Conservation (phyloP, 1,140 invertebrate species). For the Metopolophium dirhodum region DNA sequence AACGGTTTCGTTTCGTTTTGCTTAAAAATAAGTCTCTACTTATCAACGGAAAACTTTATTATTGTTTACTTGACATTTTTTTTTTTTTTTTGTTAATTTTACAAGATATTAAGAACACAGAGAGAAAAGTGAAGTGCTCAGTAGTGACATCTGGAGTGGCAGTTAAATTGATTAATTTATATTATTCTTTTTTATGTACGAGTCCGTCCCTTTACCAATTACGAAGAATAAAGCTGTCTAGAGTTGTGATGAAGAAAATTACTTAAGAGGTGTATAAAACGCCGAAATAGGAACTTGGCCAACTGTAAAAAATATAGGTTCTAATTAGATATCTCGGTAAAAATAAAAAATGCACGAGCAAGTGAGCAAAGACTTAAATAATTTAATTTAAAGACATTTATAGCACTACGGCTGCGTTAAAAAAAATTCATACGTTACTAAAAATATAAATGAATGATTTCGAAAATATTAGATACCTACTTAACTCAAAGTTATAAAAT, state of each 20-base stretch:
- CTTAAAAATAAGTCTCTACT: background rate
- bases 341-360: background rate
- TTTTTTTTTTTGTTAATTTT: background rate
- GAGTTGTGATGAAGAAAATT: background rate
- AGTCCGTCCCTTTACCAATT: background rate
- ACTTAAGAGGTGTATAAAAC: background rate
- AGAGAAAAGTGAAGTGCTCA: background rate
- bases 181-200: background rate
- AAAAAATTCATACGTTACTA: conserved; percentile 5
- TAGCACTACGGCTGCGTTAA: background rate
- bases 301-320: background rate
- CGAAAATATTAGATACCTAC: background rate
- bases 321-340: background rate
- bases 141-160: background rate
- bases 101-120: background rate
- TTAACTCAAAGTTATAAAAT: background rate
- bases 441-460: background rate
- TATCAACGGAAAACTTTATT: background rate
- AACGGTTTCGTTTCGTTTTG: background rate
- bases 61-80: background rate
- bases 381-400: conserved; percentile 28
- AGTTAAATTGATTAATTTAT: background rate
- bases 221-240: background rate
- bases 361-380: background rate
- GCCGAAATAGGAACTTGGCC: conserved; percentile 13